Percentiles rank a stretch among this genome's conserved stretches.
Evolutionary conservation across 2,797 vertebrate genomes (phyloP).

Genomic region (Spinus olivaceus): DNA sequence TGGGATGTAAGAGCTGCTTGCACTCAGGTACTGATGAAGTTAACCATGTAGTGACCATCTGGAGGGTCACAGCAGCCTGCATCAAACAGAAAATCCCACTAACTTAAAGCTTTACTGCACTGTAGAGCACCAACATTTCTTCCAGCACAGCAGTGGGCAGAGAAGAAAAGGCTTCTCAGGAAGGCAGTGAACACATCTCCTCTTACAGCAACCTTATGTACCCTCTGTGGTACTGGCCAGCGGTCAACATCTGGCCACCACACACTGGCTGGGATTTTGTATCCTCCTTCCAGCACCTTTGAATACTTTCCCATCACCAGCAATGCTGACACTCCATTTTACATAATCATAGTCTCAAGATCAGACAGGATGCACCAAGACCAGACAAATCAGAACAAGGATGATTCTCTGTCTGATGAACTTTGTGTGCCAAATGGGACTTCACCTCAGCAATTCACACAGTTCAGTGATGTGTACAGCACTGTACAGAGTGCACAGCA

Average conservation of each 20-base stretch:
- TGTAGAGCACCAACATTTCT: neutral
- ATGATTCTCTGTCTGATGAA: neutral
- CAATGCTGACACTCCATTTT: neutral
- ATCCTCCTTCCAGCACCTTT: neutral
- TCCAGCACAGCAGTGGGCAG: neutral
- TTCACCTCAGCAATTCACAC: neutral
- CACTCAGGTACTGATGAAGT: neutral
- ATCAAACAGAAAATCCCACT: neutral
- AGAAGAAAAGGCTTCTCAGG: neutral
- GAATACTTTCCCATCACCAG: neutral
- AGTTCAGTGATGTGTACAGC: neutral
- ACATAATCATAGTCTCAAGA: neutral
- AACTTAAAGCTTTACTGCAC: neutral
- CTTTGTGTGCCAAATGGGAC: neutral
- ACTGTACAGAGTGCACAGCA: neutral
- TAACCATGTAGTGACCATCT: neutral
- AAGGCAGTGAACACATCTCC: neutral
- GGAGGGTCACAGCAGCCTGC: neutral
- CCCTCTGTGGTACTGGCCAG: neutral
- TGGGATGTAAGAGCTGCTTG: neutral
- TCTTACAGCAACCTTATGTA: neutral
- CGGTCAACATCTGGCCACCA: neutral
- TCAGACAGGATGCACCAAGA: neutral
- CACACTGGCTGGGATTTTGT: neutral
- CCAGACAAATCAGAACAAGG: neutral